These are phyloP conservation scores for Holothuria glaberrima DNA, from an alignment of 35 echinoderm and acorn worm genomes.

Conservation along the genomic window DNA sequence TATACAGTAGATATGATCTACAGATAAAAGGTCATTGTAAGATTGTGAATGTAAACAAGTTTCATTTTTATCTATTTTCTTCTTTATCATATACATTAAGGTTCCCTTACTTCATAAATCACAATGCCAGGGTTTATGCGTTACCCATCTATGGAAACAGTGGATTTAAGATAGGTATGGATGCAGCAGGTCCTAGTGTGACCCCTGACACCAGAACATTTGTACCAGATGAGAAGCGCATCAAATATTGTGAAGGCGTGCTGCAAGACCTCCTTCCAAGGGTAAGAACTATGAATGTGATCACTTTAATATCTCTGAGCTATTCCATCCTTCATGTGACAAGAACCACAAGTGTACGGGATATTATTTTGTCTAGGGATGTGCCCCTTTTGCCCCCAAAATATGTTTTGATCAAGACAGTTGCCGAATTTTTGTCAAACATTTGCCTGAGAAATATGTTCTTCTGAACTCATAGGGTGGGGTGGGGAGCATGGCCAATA, in stretches of 20 bases:
- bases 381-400: no score
- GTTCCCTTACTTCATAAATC: conserved; percentile 28
- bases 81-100: not conserved
- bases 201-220: not conserved
- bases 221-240: conserved; percentile 9
- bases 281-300: conserved; percentile 9
- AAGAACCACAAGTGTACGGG: no score
- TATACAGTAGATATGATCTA: no score
- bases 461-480: no score
- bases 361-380: no score
- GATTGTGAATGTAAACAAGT: not conserved
- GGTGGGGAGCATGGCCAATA: no score
- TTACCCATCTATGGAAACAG: conserved; percentile 55
- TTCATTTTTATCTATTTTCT: not conserved
- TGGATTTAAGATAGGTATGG: conserved; percentile 48
- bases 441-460: no score
- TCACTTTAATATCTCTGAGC: no score
- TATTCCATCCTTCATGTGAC: no score
- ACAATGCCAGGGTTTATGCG: not conserved
- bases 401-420: no score
- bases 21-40: not conserved
- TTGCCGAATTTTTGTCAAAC: no score
- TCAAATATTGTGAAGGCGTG: not conserved
- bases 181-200: not conserved
- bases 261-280: conserved; percentile 6